These are phyloP conservation scores for Aethes cnicana DNA, from an alignment of 2,888 invertebrate species.

Conservation along the genomic window DNA sequence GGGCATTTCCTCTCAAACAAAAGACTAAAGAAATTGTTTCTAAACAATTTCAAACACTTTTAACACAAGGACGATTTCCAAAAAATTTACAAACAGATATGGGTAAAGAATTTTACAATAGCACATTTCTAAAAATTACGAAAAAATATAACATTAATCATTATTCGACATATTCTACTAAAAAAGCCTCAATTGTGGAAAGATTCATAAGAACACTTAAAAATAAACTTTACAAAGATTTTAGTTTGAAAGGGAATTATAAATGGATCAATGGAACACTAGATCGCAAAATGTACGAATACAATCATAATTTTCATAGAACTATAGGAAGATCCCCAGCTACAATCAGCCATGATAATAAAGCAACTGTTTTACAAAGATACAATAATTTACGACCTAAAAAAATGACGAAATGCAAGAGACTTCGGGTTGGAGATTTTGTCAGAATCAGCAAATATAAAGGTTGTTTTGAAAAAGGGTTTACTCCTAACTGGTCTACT, in stretches of 20 bases:
- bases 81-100: slow-evolving; percentile 36
- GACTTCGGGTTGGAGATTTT: neutral
- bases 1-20: neutral
- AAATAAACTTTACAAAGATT: slow-evolving; percentile 19
- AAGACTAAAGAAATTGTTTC: neutral
- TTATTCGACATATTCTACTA: slow-evolving; percentile 29
- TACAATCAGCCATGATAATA: neutral
- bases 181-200: slow-evolving; percentile 32
- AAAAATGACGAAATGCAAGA: neutral
- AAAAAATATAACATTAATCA: slow-evolving; percentile 16
- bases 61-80: neutral
- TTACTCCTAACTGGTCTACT: no score
- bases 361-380: neutral
- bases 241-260: slow-evolving; percentile 22
- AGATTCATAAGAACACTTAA: slow-evolving; percentile 33
- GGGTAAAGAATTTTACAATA: slow-evolving; percentile 32
- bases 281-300: neutral
- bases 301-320: slow-evolving; percentile 2
- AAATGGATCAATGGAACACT: slow-evolving; percentile 13
- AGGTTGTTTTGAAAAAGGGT: neutral
- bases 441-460: slow-evolving; percentile 1
- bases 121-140: slow-evolving; percentile 6
- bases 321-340: neutral
- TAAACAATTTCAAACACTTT: neutral
- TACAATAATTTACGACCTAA: neutral